These are phyloP conservation scores for Bombus sibiricus DNA, from an alignment of 1,140 invertebrate species.

Conservation along the genomic window DNA sequence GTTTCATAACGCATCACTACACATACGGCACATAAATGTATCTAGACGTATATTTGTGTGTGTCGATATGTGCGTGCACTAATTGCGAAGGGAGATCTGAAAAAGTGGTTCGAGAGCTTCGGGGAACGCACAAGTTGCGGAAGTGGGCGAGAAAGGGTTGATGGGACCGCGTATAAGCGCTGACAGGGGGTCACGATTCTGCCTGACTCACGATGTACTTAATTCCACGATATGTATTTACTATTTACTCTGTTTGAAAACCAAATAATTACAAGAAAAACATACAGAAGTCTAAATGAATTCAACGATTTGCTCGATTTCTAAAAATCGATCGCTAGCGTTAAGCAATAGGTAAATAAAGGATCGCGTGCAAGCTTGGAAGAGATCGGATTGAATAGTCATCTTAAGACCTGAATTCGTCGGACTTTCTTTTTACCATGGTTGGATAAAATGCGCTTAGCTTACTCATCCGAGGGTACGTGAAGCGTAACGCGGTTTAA, in stretches of 20 bases:
- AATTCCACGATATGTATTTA: background rate
- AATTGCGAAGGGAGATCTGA: background rate
- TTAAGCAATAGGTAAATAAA: background rate
- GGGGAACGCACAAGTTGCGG: background rate
- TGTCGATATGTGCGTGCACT: background rate
- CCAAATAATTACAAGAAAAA: background rate
- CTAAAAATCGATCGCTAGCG: too few relatives aligned
- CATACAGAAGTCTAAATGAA: background rate
- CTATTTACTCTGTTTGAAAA: background rate
- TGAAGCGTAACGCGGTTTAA: conserved; percentile 33
- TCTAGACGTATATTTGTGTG: background rate
- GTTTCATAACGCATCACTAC: background rate
- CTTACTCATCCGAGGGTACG: conserved; percentile 24
- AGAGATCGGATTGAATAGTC: background rate
- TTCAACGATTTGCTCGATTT: background rate
- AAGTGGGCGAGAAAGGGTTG: background rate
- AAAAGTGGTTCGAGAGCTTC: background rate
- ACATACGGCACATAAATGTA: background rate
- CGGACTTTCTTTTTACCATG: conserved; percentile 27
- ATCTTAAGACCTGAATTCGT: conserved; percentile 1
- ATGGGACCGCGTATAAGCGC: background rate
- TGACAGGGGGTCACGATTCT: background rate
- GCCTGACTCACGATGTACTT: background rate
- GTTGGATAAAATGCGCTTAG: background rate
- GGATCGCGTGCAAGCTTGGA: background rate